Conservation (phyloP, 1,140 invertebrate species). For the Drosophila melanogaster region DNA sequence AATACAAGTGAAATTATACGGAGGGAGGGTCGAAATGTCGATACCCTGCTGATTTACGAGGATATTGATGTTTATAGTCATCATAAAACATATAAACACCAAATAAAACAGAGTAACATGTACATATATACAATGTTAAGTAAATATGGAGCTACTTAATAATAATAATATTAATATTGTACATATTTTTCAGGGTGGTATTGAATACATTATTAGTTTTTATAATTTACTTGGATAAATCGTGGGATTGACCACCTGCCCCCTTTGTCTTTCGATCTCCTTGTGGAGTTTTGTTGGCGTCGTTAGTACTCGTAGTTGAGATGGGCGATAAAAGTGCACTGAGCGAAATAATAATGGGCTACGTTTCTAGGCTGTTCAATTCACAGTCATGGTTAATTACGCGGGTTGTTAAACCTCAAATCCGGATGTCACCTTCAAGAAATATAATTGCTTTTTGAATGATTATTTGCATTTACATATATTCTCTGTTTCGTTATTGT, state of each 20-base stretch:
- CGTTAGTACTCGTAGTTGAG: slow-evolving; percentile 54
- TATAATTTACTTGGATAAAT: slow-evolving; percentile 20
- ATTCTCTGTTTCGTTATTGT: slow-evolving; percentile 7
- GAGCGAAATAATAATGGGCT: slow-evolving; percentile 36
- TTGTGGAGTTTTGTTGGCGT: slow-evolving; percentile 27
- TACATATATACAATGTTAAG: no score
- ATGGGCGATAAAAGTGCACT: slow-evolving; percentile 57
- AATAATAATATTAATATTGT: no score
- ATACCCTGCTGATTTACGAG: slow-evolving; percentile 2
- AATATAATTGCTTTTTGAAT: slow-evolving; percentile 42
- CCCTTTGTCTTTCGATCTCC: slow-evolving; percentile 10
- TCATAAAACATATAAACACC: neutral
- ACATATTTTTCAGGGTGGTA: no score
- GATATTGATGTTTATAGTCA: neutral
- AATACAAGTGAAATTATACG: slow-evolving; percentile 1
- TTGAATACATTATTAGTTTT: no score
- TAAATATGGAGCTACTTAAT: no score
- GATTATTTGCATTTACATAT: slow-evolving; percentile 15
- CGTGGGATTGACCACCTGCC: neutral
- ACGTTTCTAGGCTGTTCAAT: slow-evolving; percentile 27
- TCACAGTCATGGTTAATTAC: slow-evolving; percentile 47
- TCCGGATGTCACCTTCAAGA: slow-evolving; percentile 50
- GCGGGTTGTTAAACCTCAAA: slow-evolving; percentile 48
- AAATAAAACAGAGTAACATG: neutral
- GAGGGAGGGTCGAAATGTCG: neutral